Evolutionary conservation across 2,888 invertebrate genomes (phyloP), one percentile per base, ranked within the genome.

Genomic region (Philaethria dido): DNA sequence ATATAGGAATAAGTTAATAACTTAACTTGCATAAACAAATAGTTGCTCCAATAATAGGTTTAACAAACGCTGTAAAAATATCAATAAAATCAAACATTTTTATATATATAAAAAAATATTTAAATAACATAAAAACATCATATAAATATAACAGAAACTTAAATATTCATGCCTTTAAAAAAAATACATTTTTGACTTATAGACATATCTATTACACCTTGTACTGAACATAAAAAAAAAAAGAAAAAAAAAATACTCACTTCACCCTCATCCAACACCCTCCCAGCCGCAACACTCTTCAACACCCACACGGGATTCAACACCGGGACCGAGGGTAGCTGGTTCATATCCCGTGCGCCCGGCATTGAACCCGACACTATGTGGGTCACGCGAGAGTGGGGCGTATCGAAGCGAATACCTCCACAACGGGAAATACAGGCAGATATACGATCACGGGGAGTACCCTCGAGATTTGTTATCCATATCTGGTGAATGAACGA

Each of bases 381-480:
- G 86, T 98, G 98, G 0, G 98, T 97, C 2, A 90, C 86, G 69
- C 96, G 94, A 70, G 96, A 96, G 75, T 95, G 95, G 47, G 97
- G 93, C 62, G 94, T 94, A 80, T 96, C 96, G 78, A 96, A 86
- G 63, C 98, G 94, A 18, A 96, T 96, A 29, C 97, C 98, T n/a
- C 98, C 97, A 62, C 96, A 96, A 6, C 95, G 93, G 0, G 88
- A 87, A 11, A 89, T 81, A 67, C 83, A 78, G 0, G 87, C 86
- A 0, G 81, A 73, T 0, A 87, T 86, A 1, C 91, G 88, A 68
- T 92, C 93, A 42, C 88, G 86, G n/a, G 75, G 69, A 1, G 75
- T 18, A n/a, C 89, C 87, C 61, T 87, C 84, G 3, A 89, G 68
- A 0, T 89, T 89, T 0, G 79, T 77, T 66, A 92, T 81, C 89